Evolutionary conservation across 1,140 invertebrate species (phyloP), one percentile per base, ranked within the genome.

Genomic region (Bombus huntii): DNA sequence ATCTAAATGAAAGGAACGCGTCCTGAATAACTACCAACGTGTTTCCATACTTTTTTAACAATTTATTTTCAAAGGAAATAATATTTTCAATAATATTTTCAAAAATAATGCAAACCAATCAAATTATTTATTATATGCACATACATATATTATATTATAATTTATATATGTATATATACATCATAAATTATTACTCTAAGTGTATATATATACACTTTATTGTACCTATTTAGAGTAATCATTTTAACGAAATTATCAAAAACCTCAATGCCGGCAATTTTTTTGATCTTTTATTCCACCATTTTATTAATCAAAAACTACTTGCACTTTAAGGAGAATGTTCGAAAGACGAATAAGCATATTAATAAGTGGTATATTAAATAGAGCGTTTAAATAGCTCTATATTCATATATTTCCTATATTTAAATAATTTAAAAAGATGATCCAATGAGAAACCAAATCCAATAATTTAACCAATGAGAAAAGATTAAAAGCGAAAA

Each of bases 1-100:
- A 81, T 68, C 77, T 81, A 85, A 85, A 85, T 85, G 78, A 85
- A 74, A 85, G 78, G 71, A 81, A 72, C 83, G 70, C 70, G 83
- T 81, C 37, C 78, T 66, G 76, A 84, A 75, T 86, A 80, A 62
- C 79, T 62, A 59, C 47, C 85, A 70, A 59, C 80, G n/a, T 37
- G 9, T 76, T 86, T 39, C 72, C 37, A 10, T 53, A 34, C 44
- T 68, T 57, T 59, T 31, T 42, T 80, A 5, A 47, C 66, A 42
- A 78, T 70, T 66, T 74, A 68, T n/a, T 42, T 31, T 22, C 47
- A 22, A 53, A 8, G 22, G 8, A 31, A 62, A 42, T 25, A 9
- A 62, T 74, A 44, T 82, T 82, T 73, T 39, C 13, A 25, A 71
- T n/a, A 22, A 53, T 53, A 53, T 53, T 22, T 53, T 53, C 18